phyloP scores from a whole-genome alignment of 1,140 invertebrate genomes.

The Bombus turneri region DNA sequence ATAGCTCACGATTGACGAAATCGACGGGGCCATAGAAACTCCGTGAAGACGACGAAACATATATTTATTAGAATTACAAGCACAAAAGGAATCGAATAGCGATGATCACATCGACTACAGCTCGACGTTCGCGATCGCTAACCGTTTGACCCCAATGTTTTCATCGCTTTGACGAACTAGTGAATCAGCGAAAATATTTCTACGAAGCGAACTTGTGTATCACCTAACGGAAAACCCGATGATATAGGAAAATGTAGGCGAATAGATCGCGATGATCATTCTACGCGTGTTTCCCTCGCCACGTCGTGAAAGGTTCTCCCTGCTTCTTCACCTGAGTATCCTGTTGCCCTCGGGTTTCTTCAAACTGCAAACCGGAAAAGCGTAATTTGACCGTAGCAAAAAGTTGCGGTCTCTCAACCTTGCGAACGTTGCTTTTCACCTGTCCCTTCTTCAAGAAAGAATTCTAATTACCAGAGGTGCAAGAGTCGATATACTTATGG shows the following conservation, averaged over 20 bases:
- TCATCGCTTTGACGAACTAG: slow-evolving; percentile 46
- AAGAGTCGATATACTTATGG: not conserved
- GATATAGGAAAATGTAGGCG: not conserved
- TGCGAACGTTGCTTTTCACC: not conserved
- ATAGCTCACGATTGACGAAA: not conserved
- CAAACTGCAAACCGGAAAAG: not conserved
- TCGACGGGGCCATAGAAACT: not conserved
- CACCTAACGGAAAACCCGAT: not conserved
- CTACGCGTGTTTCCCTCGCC: not conserved
- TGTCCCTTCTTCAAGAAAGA: not conserved
- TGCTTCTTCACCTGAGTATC: not conserved
- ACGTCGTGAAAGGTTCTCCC: too few species aligned
- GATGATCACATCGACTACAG: slow-evolving; percentile 11
- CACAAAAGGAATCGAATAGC: slow-evolving; percentile 4
- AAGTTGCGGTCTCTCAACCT: slow-evolving; percentile 10
- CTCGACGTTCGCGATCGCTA: slow-evolving; percentile 43
- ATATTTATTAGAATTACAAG: slow-evolving; percentile 17
- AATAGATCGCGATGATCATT: not conserved
- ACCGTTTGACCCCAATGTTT: slow-evolving; percentile 53
- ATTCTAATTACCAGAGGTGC: not conserved
- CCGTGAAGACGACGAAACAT: not conserved
- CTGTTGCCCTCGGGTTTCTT: slow-evolving; percentile 4
- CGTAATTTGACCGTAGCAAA: slow-evolving; percentile 23
- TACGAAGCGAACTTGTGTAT: not conserved
- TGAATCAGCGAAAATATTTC: slow-evolving; percentile 54